These are phyloP conservation scores for Drosophila repletoides DNA, from an alignment of 1,140 invertebrate species.

Conservation along the genomic window DNA sequence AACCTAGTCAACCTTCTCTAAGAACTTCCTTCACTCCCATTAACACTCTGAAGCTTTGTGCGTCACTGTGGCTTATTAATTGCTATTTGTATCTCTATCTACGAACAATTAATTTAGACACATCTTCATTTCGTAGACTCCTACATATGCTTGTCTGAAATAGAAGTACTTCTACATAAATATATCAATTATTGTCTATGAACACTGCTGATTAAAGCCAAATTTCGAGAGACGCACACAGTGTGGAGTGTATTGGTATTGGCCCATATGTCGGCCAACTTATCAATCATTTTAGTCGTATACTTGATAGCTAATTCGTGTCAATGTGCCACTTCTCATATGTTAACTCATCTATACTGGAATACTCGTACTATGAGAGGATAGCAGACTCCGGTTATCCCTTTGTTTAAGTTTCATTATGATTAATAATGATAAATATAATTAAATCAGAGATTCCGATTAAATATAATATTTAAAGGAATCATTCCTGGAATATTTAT, in stretches of 20 bases:
- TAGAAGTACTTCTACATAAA: too few species aligned
- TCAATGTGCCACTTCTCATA: conserved; percentile 12
- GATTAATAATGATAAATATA: too few species aligned
- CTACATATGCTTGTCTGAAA: too few species aligned
- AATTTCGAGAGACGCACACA: not conserved
- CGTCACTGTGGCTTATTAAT: not conserved
- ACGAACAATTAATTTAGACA: too few species aligned
- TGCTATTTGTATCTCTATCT: not conserved
- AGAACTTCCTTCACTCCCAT: not conserved
- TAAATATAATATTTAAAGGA: too few species aligned
- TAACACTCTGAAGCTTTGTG: not conserved
- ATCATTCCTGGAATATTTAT: too few species aligned
- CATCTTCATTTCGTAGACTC: too few species aligned
- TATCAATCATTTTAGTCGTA: conserved; percentile 9
- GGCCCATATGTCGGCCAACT: conserved; percentile 6
- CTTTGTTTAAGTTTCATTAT: too few species aligned
- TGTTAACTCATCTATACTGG: not conserved
- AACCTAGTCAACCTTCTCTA: conserved; percentile 7
- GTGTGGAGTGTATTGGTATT: not conserved
- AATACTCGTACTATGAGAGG: too few species aligned
- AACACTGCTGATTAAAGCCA: conserved; percentile 13
- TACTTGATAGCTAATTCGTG: conserved; percentile 19
- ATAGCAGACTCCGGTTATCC: too few species aligned
- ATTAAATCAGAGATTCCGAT: too few species aligned
- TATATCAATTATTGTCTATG: not conserved